Conservation (phyloP, 2,888 invertebrate genomes). For the Hirtodrosophila cameraria region DNA sequence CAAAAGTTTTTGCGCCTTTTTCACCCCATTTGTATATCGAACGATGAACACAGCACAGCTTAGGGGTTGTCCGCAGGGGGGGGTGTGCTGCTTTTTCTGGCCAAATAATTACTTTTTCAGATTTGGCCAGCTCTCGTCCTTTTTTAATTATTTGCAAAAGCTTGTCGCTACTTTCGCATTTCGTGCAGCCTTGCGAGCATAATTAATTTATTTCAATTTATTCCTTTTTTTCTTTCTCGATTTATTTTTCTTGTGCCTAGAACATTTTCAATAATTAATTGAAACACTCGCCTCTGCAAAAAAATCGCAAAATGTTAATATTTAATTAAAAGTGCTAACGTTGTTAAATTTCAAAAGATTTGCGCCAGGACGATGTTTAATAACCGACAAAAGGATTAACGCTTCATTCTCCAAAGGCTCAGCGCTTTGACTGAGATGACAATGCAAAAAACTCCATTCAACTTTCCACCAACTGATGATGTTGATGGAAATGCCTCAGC, state of each 20-base stretch:
- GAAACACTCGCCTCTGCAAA: constrained; percentile 43
- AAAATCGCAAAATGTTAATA: constrained; percentile 31
- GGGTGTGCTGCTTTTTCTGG: constrained; percentile 1
- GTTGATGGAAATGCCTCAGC: no score
- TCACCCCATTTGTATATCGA: constrained; percentile 30
- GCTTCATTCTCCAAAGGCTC: constrained; percentile 8
- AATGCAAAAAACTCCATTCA: constrained; percentile 40
- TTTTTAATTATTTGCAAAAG: constrained; percentile 74
- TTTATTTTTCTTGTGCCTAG: constrained; percentile 20
- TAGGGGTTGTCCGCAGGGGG: no score
- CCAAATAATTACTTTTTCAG: constrained; percentile 76
- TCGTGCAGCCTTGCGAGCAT: constrained; percentile 51
- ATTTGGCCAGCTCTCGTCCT: constrained; percentile 66
- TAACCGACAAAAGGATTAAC: constrained; percentile 30
- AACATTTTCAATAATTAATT: constrained; percentile 69
- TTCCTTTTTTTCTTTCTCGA: not conserved
- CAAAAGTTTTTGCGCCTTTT: constrained; percentile 61
- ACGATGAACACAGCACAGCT: constrained; percentile 12
- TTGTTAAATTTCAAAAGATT: constrained; percentile 17
- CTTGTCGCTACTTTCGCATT: constrained; percentile 61
- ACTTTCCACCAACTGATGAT: constrained; percentile 13
- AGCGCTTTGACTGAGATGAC: constrained; percentile 44
- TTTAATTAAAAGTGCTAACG: constrained; percentile 45
- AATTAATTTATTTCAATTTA: constrained; percentile 73
- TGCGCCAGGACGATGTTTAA: not conserved